These are phyloP conservation scores for Spodoptera frugiperda DNA, from an alignment of 1,140 invertebrate species.

Conservation along the genomic window DNA sequence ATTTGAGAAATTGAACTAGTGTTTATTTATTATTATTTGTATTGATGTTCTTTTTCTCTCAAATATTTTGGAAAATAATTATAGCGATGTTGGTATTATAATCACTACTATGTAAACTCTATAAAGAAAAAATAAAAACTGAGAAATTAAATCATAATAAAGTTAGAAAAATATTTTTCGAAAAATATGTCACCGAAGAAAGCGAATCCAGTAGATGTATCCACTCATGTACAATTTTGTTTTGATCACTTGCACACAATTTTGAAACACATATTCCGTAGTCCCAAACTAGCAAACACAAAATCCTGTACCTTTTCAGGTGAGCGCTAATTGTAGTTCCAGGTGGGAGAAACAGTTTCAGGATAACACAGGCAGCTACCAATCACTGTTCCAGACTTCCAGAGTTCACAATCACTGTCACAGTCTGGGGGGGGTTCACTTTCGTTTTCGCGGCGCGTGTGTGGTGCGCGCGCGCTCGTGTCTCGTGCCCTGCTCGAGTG, in stretches of 20 bases:
- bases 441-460: constrained; percentile 74
- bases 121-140: too few species aligned
- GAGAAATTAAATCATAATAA: too few species aligned
- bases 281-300: constrained; percentile 52
- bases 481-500: constrained; percentile 63
- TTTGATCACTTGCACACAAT: constrained; percentile 28
- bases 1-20: background rate
- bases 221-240: background rate
- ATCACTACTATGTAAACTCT: too few species aligned
- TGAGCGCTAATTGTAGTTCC: constrained; percentile 67
- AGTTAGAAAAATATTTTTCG: too few species aligned
- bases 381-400: constrained; percentile 80
- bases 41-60: too few species aligned
- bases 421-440: constrained; percentile 72
- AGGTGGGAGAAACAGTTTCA: constrained; percentile 75
- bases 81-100: too few species aligned
- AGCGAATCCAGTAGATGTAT: background rate
- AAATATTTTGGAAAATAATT: too few species aligned
- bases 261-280: constrained; percentile 24
- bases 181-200: background rate
- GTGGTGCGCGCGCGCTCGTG: constrained; percentile 54
- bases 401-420: constrained; percentile 78
- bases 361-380: constrained; percentile 80
- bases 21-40: too few species aligned
- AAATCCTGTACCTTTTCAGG: constrained; percentile 79